Base-by-base conservation (phyloP, 37 sponge, comb jelly and placozoan genomes). In the Haliclona indistincta region DNA sequence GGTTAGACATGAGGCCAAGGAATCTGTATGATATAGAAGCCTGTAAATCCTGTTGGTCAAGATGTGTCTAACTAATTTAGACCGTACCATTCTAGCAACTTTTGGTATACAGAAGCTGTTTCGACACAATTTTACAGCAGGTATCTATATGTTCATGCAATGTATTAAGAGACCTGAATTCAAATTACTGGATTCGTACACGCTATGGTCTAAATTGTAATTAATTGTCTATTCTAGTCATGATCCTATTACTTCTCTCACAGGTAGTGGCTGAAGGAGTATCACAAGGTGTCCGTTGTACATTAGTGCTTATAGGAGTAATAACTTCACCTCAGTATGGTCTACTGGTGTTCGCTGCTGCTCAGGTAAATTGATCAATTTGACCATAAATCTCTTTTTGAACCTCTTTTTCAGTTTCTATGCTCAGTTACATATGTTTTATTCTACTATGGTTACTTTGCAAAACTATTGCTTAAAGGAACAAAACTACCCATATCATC, bases 241-340 rank as follows among this genome's bases (percentile, higher is more conserved):
- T 25, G 43, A 28, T 33, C 51, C 36, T 40, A 0, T 38, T 3
- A 29, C 41, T 37, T 28, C 56, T 49, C 44, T 3, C 42, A 2
- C 56, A 91, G 92, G 88, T 91, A 29, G 23, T 79, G 28, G 90
- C 80, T 28, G 90, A 94, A 51, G 88, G 82, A 4, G 44, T 81
- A 4, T 74, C 92, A 10, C 88, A 87, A 42, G 11, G 89, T 38
- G 2, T 83, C 34, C 70, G 62, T 61, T 83, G 85, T 52, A 33
- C 56, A 11, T 44, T 85, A 19, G 73, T 85, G 33, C 74, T 90
- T 42, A 8, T 55, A 11, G 77, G 84, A 5, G 70, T 87, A 35
- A 45, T 77, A 40, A 13, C 62, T 6, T 64, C 23, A 3, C 86
- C 91, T 22, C 56, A 83, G 4, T 76, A 64, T 73, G 94, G 90